Evolutionary conservation across 2,113 vertebrate genomes (phyloP), one percentile per base, ranked within the genome.

Genomic region (Hippocampus comes): DNA sequence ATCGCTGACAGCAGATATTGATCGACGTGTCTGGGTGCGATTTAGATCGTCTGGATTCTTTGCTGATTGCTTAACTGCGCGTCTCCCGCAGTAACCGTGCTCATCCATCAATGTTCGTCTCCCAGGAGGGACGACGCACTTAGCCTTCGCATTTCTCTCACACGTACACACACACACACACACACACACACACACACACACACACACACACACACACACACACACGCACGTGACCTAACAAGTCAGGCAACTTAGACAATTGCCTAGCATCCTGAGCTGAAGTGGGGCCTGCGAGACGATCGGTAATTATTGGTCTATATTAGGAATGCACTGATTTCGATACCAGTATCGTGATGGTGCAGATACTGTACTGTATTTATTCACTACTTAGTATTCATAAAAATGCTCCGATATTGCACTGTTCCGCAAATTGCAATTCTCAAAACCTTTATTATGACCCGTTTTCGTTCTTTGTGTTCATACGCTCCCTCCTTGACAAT

Each of bases 81-180:
- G 86, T 88, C 85, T 81, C 51, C 72, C 63, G 69, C 61, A 53
- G 76, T 74, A 70, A 70, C 77, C 49, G 78, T 48, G 64, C 63
- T 79, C 77, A 83, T 90, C 83, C 66, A 74, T 85, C 87, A 82
- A 5, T 1, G 57, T 42, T 18, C 25, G 72, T 67, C 73, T 66
- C 67, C 12, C 11, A 0, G 0, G 23, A 63, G 60, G 5, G 9
- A 30, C 30, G 4, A 6, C 60, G 60, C 17, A 4, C 60, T 63
- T 63, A 11, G 17, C 25, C 34, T 27, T 63, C 21, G 63, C 63
- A 42, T 38, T 21, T 21, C 30, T 12, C 43, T 12, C 43, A 46
- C 43, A 4, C 14, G 3, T 3, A 38, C 34, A 38, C 27, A 63
- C 14, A 2, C 2, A 34, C 5, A 38, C 27, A 63, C 12, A 14